These are phyloP conservation scores for Copidosoma floridanum DNA, from an alignment of 1,140 invertebrate genomes.

Conservation along the genomic window DNA sequence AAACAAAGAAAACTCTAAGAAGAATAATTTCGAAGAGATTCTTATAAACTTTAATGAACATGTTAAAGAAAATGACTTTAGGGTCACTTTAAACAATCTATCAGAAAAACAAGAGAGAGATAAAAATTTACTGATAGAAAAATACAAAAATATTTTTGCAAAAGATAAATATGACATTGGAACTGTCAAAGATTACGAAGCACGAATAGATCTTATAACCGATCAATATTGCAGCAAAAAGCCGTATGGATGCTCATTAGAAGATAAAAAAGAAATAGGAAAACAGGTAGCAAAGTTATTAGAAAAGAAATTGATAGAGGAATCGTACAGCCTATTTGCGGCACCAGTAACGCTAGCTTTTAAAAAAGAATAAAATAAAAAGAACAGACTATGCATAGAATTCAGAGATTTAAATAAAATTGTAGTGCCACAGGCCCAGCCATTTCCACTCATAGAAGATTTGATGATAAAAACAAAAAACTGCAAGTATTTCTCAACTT, in stretches of 20 bases:
- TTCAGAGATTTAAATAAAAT: background rate
- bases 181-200: constrained; percentile 22
- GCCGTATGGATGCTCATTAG: background rate
- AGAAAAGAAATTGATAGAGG: background rate
- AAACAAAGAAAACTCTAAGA: background rate
- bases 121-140: constrained; percentile 12
- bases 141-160: constrained; percentile 27
- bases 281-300: background rate
- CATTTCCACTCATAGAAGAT: background rate
- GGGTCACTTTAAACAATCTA: constrained; percentile 8
- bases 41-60: constrained; percentile 28
- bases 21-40: background rate
- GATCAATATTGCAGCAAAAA: constrained; percentile 6
- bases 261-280: constrained; percentile 13
- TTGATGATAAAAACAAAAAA: background rate
- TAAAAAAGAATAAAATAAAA: constrained; percentile 4
- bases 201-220: constrained; percentile 15
- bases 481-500: background rate
- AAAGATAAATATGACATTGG: constrained; percentile 28
- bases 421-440: background rate
- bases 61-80: constrained; percentile 9
- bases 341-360: too few species aligned
- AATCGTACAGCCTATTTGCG: too few species aligned
- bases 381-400: too few species aligned
- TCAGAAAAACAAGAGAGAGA: background rate